phyloP scores from a whole-genome alignment of 2,888 invertebrate genomes.

The Lacanobia oleracea region DNA sequence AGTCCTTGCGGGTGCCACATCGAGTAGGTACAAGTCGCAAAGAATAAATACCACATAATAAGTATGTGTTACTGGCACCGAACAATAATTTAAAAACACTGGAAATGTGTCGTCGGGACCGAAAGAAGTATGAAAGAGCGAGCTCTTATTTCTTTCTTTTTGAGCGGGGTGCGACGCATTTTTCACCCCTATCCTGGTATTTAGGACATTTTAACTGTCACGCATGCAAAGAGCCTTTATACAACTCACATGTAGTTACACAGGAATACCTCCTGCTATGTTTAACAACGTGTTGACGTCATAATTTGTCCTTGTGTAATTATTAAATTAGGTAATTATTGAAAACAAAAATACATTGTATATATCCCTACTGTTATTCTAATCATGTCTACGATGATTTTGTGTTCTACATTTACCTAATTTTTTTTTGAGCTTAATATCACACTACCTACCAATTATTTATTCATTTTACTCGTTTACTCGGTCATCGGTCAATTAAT shows the following conservation, averaged over 20 bases:
- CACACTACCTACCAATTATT: neutral
- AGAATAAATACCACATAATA: too few relatives aligned
- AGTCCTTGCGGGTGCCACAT: too few relatives aligned
- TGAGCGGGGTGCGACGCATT: neutral
- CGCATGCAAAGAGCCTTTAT: neutral
- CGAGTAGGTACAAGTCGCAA: too few relatives aligned
- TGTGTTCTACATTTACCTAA: too few relatives aligned
- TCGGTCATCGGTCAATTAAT: neutral
- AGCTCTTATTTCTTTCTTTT: neutral
- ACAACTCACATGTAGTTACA: neutral
- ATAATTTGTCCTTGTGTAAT: neutral
- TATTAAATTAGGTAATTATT: too few relatives aligned
- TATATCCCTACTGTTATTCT: too few relatives aligned
- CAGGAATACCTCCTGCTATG: neutral
- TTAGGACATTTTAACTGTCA: neutral
- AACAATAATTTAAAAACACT: too few relatives aligned
- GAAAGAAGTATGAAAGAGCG: too few relatives aligned
- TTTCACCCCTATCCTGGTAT: neutral
- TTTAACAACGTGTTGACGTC: neutral
- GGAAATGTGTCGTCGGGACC: too few relatives aligned
- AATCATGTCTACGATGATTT: too few relatives aligned
- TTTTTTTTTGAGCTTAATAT: neutral
- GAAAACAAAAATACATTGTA: too few relatives aligned
- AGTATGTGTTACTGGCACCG: too few relatives aligned
- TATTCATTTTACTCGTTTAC: neutral